Conservation (phyloP, 1,140 invertebrate genomes). For the Coelopa frigida region DNA sequence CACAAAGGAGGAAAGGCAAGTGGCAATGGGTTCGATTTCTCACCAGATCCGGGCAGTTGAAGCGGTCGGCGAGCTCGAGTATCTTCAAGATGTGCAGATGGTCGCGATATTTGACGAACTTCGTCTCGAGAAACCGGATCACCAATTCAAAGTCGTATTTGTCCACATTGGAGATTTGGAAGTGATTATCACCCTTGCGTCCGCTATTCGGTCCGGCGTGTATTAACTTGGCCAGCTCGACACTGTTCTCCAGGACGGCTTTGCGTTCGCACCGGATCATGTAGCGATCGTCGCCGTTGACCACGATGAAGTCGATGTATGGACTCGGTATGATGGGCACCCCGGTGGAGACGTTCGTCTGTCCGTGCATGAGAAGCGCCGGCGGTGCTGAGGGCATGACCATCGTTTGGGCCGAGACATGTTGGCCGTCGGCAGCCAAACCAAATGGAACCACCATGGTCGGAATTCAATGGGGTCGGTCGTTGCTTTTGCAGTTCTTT, state of each 20-base stretch:
- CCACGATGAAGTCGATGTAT: constrained; percentile 42
- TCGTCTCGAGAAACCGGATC: constrained; percentile 41
- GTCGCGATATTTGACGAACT: constrained; percentile 40
- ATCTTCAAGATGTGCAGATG: constrained; percentile 41
- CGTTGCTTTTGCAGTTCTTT: neutral
- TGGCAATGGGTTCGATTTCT: constrained; percentile 15
- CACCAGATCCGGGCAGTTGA: constrained; percentile 42
- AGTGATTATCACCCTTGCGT: constrained; percentile 40
- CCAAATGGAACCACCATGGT: constrained; percentile 39
- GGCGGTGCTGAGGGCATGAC: constrained; percentile 32
- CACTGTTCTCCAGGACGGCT: constrained; percentile 35
- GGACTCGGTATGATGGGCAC: constrained; percentile 39
- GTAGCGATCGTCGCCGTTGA: constrained; percentile 40
- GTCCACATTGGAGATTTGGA: constrained; percentile 39
- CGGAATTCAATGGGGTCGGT: neutral
- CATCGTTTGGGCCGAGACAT: constrained; percentile 1
- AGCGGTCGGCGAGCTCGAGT: constrained; percentile 37
- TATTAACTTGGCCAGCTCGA: constrained; percentile 40
- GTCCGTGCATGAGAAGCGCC: constrained; percentile 25
- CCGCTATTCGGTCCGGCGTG: constrained; percentile 41
- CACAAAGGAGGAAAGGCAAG: neutral
- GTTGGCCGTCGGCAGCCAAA: constrained; percentile 35
- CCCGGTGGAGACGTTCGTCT: constrained; percentile 36
- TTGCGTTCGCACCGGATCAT: constrained; percentile 41
- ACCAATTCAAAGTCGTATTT: constrained; percentile 40